Conservation (phyloP, 2,888 invertebrate genomes). For the Argyra leucocephala region DNA sequence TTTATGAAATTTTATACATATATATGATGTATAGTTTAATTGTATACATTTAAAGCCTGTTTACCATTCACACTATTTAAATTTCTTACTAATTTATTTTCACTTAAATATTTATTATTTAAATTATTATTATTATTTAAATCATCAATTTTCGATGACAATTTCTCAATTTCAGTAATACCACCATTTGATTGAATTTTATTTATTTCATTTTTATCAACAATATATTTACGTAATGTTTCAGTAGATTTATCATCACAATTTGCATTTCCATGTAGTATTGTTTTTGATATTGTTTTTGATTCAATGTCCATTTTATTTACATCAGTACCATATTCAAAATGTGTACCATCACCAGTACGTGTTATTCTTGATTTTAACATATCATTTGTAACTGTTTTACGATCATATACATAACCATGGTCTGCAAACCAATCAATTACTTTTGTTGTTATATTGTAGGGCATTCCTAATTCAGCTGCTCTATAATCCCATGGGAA, state of each 20-base stretch:
- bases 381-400: conserved; percentile 33
- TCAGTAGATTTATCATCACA: not conserved
- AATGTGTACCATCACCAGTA: conserved; percentile 59
- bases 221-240: conserved; percentile 25
- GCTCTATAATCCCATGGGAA: conserved; percentile 86
- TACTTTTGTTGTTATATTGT: conserved; percentile 55
- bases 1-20: no score
- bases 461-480: conserved; percentile 56
- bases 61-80: not conserved
- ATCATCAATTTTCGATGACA: conserved; percentile 23
- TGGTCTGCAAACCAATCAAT: conserved; percentile 55
- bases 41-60: conserved; percentile 6
- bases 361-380: conserved; percentile 49
- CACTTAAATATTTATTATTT: not conserved
- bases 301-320: conserved; percentile 10
- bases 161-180: conserved; percentile 22
- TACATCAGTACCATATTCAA: conserved; percentile 41
- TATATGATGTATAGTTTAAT: not conserved
- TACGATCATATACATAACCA: conserved; percentile 47
- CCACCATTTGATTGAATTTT: conserved; percentile 22
- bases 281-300: conserved; percentile 1
- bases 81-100: not conserved
- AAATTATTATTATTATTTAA: conserved; percentile 24
- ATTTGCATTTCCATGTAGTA: conserved; percentile 18
- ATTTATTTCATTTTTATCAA: conserved; percentile 26